phyloP scores from a whole-genome alignment of 2,797 vertebrate species.

The Acipenser ruthenus region DNA sequence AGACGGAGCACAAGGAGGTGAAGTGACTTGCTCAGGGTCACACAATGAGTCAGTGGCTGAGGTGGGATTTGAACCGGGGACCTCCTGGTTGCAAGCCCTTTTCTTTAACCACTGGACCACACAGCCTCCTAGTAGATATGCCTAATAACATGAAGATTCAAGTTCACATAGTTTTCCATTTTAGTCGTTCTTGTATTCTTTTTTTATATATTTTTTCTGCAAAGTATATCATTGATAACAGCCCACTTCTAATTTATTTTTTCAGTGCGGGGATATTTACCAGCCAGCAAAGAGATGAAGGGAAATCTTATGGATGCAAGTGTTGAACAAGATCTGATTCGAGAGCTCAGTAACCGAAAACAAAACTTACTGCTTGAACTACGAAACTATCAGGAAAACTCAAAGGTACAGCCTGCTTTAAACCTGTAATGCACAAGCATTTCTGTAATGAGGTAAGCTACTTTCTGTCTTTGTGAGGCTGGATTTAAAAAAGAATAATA shows the following conservation, averaged over 20 bases:
- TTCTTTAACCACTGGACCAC: too few species aligned
- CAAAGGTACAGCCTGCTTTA: constrained; percentile 60
- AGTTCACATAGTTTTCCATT: not conserved
- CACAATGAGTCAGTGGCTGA: too few species aligned
- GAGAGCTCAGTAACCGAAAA: constrained; percentile 90
- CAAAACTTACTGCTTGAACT: constrained; percentile 90
- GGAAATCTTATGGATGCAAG: constrained; percentile 84
- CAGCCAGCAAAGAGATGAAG: constrained; percentile 76
- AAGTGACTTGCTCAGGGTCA: too few species aligned
- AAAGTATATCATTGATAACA: not conserved
- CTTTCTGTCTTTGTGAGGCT: too few species aligned
- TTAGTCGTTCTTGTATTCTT: constrained; percentile 7
- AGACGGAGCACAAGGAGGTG: too few species aligned
- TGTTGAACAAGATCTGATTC: constrained; percentile 82
- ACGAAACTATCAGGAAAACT: constrained; percentile 85
- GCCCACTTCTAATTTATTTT: not conserved
- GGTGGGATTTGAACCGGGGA: too few species aligned
- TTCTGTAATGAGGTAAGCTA: too few species aligned
- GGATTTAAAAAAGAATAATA: too few species aligned
- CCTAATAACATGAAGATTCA: not conserved
- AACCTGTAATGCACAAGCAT: too few species aligned
- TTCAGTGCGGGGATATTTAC: constrained; percentile 88
- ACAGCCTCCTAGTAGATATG: too few species aligned
- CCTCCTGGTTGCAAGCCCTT: too few species aligned
- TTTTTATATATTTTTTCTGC: constrained; percentile 2